These are phyloP conservation scores for Narcine bancroftii DNA, from an alignment of 2,113 vertebrate species.

Conservation along the genomic window DNA sequence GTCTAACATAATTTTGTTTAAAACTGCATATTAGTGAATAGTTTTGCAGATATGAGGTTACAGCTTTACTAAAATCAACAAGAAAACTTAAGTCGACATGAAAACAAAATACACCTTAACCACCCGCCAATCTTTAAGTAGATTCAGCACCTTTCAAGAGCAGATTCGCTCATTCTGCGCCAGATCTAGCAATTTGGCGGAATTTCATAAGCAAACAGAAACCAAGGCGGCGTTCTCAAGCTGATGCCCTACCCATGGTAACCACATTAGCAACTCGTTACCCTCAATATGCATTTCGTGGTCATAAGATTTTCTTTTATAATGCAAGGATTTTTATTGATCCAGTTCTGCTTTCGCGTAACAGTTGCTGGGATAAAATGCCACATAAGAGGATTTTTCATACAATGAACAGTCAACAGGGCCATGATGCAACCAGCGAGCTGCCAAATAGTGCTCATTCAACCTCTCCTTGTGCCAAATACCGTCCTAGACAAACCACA, in stretches of 20 bases:
- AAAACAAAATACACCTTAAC: not conserved
- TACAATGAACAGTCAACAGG: constrained; percentile 36
- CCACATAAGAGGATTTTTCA: constrained; percentile 27
- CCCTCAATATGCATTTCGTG: not conserved
- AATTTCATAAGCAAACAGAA: constrained; percentile 2
- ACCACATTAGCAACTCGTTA: not conserved
- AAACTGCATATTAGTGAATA: not conserved
- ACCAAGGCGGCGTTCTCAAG: not conserved
- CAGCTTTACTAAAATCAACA: not conserved
- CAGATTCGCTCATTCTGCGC: not conserved
- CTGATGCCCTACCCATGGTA: constrained; percentile 25
- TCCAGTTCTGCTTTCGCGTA: not conserved
- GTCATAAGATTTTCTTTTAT: not conserved
- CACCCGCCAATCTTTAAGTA: not conserved
- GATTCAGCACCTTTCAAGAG: not conserved
- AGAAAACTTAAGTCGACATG: not conserved
- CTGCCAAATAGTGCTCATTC: constrained; percentile 61
- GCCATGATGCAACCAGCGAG: constrained; percentile 55
- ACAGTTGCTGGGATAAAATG: not conserved
- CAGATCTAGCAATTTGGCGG: not conserved
- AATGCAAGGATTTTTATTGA: not conserved
- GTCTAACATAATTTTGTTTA: not conserved
- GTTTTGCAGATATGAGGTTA: not conserved
- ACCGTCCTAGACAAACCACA: not conserved
- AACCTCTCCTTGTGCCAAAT: constrained; percentile 38